Conservation (phyloP, 2,888 invertebrate species). For the Sphinx pinastri region DNA sequence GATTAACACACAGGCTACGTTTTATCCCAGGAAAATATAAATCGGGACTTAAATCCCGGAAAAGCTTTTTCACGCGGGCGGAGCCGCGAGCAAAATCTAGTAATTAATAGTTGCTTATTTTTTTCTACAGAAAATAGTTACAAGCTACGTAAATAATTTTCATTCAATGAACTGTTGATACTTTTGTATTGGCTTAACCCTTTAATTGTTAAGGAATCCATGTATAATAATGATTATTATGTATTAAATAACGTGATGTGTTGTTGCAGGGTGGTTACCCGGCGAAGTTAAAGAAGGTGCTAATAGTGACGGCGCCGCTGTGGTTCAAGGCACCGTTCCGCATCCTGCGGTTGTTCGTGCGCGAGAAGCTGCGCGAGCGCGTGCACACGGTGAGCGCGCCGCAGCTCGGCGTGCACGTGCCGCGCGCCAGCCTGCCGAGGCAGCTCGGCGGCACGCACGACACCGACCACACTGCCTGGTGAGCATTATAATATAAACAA, state of each 20-base stretch:
- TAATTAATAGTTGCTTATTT: no score
- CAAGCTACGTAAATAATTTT: no score
- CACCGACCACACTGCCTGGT: constrained; percentile 96
- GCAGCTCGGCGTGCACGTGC: constrained; percentile 95
- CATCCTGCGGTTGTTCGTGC: constrained; percentile 96
- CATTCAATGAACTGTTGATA: neutral
- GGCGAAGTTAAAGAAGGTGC: constrained; percentile 97
- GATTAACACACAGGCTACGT: no score
- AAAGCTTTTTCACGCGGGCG: no score
- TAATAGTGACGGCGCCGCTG: constrained; percentile 98
- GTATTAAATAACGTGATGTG: no score
- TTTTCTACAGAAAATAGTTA: no score
- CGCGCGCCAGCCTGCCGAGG: constrained; percentile 93
- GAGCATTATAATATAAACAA: constrained; percentile 52
- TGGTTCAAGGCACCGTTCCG: constrained; percentile 99
- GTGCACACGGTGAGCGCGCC: constrained; percentile 97
- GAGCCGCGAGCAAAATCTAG: no score
- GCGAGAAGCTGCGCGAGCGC: constrained; percentile 97
- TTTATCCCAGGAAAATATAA: no score
- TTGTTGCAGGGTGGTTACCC: constrained; percentile 95
- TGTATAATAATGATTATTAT: no score
- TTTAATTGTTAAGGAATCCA: no score
- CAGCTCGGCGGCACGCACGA: constrained; percentile 94
- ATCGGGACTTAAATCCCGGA: no score
- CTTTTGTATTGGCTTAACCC: neutral